Evolutionary conservation across 1,140 invertebrate species (phyloP).

Genomic region (Teleopsis dalmanni): DNA sequence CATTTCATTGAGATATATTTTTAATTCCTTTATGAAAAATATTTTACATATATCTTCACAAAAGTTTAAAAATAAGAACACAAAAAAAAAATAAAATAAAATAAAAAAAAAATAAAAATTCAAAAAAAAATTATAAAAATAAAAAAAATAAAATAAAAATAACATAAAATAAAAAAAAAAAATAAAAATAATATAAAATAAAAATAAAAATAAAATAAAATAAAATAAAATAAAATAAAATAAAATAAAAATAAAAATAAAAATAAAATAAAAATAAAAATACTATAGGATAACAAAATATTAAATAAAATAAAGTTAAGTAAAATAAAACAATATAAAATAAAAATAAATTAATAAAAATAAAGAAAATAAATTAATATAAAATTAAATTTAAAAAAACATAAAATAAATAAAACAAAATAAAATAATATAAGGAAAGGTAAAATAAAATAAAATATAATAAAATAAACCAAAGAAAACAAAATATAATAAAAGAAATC

Average conservation of each 20-base stretch:
- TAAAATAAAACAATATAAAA: not conserved
- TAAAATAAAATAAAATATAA: not conserved
- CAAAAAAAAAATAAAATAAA: not conserved
- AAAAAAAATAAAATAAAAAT: not conserved
- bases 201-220: not conserved
- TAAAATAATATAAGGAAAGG: not conserved
- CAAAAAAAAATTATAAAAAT: not conserved
- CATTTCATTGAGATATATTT: too few relatives aligned
- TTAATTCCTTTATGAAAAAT: too few relatives aligned
- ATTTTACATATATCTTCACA: too few relatives aligned
- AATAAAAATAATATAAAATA: not conserved
- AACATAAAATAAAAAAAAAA: not conserved
- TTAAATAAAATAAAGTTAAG: not conserved
- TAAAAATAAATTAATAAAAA: not conserved
- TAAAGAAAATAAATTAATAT: not conserved
- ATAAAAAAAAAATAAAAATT: not conserved
- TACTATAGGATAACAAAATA: not conserved
- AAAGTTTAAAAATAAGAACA: not conserved
- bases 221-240: not conserved
- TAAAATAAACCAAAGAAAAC: not conserved
- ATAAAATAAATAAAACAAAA: not conserved
- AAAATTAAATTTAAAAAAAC: not conserved
- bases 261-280: not conserved
- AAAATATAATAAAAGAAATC: not conserved
- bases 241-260: not conserved